Percentiles rank a stretch among this genome's conserved stretches.
Conservation (phyloP, 2,888 invertebrate genomes). For the Mactromeris polynyma region DNA sequence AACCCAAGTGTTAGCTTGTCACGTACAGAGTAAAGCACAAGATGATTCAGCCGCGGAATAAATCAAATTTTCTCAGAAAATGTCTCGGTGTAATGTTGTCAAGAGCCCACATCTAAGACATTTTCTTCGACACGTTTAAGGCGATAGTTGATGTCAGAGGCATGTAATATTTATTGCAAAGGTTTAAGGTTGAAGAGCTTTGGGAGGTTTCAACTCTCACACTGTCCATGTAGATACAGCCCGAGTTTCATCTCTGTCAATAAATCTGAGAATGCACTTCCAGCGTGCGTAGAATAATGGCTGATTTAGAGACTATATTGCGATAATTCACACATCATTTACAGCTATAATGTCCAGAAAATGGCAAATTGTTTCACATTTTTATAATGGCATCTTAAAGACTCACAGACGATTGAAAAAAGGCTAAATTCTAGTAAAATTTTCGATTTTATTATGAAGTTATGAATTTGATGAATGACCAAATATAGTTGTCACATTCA, state of each 20-base stretch:
- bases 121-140: conserved; percentile 1
- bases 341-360: background rate
- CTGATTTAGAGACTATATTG: background rate
- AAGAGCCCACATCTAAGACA: background rate
- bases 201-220: background rate
- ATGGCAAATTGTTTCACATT: background rate
- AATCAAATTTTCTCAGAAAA: conserved; percentile 12
- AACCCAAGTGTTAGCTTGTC: background rate
- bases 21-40: background rate
- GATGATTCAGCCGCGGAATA: conserved; percentile 10
- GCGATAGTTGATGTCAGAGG: background rate
- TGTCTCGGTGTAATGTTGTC: background rate
- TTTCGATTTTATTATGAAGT: background rate
- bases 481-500: background rate
- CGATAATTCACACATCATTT: background rate
- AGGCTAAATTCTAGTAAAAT: background rate
- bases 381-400: background rate
- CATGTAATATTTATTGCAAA: conserved; percentile 8
- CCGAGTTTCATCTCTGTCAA: conserved; percentile 7
- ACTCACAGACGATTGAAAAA: background rate
- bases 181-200: conserved; percentile 7
- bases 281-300: background rate
- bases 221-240: conserved; percentile 7
- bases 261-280: background rate
- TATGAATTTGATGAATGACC: background rate